Evolutionary conservation across 2,888 invertebrate species (phyloP), one percentile per base, ranked within the genome.

Genomic region (Rosalia funebris): DNA sequence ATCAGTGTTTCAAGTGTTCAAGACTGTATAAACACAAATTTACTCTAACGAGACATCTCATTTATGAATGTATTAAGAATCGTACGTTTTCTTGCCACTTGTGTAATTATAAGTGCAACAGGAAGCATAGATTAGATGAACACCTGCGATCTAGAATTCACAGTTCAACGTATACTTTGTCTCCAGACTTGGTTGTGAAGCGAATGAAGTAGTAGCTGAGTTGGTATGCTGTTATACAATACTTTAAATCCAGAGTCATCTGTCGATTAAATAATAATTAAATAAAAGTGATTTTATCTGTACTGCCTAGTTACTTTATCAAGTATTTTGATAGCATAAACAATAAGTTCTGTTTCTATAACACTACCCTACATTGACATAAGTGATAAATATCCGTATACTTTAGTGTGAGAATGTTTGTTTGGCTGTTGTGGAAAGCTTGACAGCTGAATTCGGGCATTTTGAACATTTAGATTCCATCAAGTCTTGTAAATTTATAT

Each of bases 21-120:
- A 53, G 37, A 53, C 5, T 53, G 0, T 53, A 53, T 12, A 42
- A 20, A 1, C 41, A 53, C 16, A 53, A 42, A 12, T 41, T 41
- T 32, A 53, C 41, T 20, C 85, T 91, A 72, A 85, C 88, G 74
- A 85, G 91, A 72, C 91, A 91, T 76, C 82, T 87, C 48, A 88
- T 87, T 42, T 88, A 87, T 71, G 89, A 89, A 73, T 89, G 89
- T 71, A 57, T 60, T 5, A 52, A 37, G 19, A 55, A 46, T 10
- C 53, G 54, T 0, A 52, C 53, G 7, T 67, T 65, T 47, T 48
- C 46, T 2, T 67, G 67, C 32, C 44, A 60, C 11, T 14, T 67
- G 12, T 67, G 65, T 12, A 55, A 53, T 7, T 52, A 57, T 16
- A 50, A 34, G 16, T 65, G 60, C 42, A 65, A 57, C 10, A 59